phyloP scores from a whole-genome alignment of 2,797 vertebrate genomes.

The Centroberyx gerrardi region DNA sequence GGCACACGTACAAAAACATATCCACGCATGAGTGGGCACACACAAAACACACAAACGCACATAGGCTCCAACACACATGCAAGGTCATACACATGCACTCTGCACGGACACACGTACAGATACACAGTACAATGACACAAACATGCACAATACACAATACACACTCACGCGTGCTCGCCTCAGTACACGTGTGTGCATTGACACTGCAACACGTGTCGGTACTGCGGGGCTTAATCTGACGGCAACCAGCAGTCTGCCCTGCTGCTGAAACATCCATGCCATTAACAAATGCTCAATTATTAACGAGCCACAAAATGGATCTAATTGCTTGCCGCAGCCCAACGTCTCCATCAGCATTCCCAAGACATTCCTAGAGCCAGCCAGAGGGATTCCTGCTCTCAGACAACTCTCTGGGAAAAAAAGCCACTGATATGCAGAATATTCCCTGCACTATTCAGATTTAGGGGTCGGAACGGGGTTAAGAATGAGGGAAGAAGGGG shows the following conservation, averaged over 20 bases:
- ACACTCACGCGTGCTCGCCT: neutral
- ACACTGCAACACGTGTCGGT: conserved; percentile 55
- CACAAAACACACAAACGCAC: conserved; percentile 27
- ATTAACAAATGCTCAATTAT: conserved; percentile 80
- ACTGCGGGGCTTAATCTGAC: conserved; percentile 51
- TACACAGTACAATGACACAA: neutral
- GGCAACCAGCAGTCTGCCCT: conserved; percentile 45
- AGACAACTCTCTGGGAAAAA: conserved; percentile 22
- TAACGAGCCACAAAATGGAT: conserved; percentile 77
- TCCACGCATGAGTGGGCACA: conserved; percentile 29
- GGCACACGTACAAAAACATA: conserved; percentile 21
- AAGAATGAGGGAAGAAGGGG: conserved; percentile 11
- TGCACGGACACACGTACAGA: conserved; percentile 2
- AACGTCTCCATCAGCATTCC: conserved; percentile 64
- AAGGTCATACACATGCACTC: conserved; percentile 35
- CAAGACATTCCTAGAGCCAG: conserved; percentile 43
- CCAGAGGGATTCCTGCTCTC: conserved; percentile 50
- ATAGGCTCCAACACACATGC: conserved; percentile 1
- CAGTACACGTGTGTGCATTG: conserved; percentile 17
- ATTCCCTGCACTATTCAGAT: conserved; percentile 27
- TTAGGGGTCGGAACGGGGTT: conserved; percentile 21
- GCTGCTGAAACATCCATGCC: conserved; percentile 59
- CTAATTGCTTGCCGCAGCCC: conserved; percentile 70
- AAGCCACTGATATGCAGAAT: conserved; percentile 37
- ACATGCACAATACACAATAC: neutral